Base-by-base conservation (phyloP, 2,888 invertebrate genomes). In the Erebia aethiops region DNA sequence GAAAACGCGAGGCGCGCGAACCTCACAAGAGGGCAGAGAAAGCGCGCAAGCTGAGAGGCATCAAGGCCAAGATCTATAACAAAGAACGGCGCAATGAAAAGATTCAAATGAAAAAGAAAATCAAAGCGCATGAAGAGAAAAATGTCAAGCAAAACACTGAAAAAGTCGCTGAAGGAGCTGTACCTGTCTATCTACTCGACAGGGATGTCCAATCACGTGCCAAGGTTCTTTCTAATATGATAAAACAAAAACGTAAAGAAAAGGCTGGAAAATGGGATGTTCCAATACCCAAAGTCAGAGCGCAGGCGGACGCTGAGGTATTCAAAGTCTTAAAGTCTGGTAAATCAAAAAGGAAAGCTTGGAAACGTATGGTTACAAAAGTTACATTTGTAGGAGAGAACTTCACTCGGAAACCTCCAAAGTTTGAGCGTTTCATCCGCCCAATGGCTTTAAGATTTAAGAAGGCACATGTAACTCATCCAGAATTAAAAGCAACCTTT, bases 241-340 rank as follows among this genome's bases (percentile, higher is more conserved):
- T 99, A 75, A 99, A 99, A 91, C 99, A 99, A 89, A 99, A 99
- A 89, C 95, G 99, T 0, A 99, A 99, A 90, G 99, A 99, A 86
- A 99, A 99, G 84, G 99, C 99, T 69, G 99, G 99, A 0, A 99
- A 99, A 95, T 99, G 99, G 99, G 98, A 99, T 82, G 99, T 99
- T 0, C 99, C 99, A 0, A 97, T 99, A 83, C 99, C 99, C 0
- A 99, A 99, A 95, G 99, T 99, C 0, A 95, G 97, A 81, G 99
- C 99, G 0, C 98, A 99, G 80, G 97, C 98, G 1, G 99, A 99
- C 82, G 96, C 98, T 0, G 99, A 99, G 92, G 99, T 99, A 0
- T 98, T 99, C 85, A 98, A 96, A 94, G 97, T 99, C 0, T 87
- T 99, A 0, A 97, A 96, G 82, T 96, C 97, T 5, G 99, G 99